These are phyloP conservation scores for Ricordea florida DNA, from an alignment of 92 coral and sea anemone genomes.

Conservation along the genomic window DNA sequence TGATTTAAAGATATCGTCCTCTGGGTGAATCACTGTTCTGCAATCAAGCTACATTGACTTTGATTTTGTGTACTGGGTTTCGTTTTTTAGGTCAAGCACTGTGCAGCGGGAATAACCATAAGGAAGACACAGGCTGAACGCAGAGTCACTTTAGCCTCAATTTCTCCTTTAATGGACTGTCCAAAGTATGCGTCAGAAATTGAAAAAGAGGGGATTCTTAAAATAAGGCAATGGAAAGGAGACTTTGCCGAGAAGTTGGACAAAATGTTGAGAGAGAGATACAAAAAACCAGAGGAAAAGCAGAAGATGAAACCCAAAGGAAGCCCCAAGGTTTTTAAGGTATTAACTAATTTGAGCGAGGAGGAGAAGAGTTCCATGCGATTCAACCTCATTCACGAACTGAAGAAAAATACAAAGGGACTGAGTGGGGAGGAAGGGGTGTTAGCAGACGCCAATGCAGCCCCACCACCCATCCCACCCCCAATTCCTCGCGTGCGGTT, in stretches of 20 bases:
- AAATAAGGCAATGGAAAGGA: conserved; percentile 51
- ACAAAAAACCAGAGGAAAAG: conserved; percentile 2
- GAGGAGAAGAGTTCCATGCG: conserved; percentile 30
- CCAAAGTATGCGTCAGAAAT: conserved; percentile 64
- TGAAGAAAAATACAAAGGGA: conserved; percentile 25
- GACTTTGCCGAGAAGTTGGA: conserved; percentile 51
- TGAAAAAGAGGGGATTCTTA: conserved; percentile 54
- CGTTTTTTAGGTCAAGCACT: too few species aligned
- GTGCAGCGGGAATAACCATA: too few species aligned
- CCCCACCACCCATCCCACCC: not conserved
- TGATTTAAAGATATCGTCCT: too few species aligned
- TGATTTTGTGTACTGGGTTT: too few species aligned
- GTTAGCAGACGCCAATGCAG: not conserved
- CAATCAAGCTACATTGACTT: too few species aligned
- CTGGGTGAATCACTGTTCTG: too few species aligned
- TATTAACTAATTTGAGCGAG: conserved; percentile 46
- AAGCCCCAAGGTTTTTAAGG: conserved; percentile 33
- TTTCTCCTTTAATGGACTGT: conserved; percentile 15
- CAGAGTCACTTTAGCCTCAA: conserved; percentile 33
- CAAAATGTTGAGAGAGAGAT: conserved; percentile 37
- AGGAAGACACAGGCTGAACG: not conserved
- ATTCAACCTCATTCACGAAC: conserved; percentile 25
- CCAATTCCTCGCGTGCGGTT: conserved; percentile 33
- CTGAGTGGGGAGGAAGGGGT: not conserved
- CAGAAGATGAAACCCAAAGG: conserved; percentile 1